Evolutionary conservation across 2,888 invertebrate genomes (phyloP).

Genomic region (Apoda limacodes): DNA sequence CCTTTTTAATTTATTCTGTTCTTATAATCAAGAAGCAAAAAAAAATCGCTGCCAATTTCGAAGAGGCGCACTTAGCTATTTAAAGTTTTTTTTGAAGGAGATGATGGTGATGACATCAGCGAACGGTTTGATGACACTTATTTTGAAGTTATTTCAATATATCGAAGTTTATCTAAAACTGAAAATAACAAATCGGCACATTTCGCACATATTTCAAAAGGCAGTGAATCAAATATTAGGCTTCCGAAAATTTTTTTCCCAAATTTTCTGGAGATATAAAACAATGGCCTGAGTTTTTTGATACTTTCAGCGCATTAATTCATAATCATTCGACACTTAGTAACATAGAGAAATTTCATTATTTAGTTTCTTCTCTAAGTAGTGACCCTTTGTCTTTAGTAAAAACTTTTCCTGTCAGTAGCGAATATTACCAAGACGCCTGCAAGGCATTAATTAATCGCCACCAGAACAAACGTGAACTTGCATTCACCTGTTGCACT

Average conservation of each 20-base stretch:
- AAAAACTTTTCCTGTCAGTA: not conserved
- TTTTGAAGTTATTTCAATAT: conserved; percentile 6
- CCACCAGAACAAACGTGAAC: conserved; percentile 3
- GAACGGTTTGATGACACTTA: conserved; percentile 6
- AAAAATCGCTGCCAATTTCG: conserved; percentile 4
- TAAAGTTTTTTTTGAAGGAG: conserved; percentile 2
- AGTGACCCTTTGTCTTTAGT: conserved; percentile 5
- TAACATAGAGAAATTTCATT: conserved; percentile 9
- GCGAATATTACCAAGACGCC: not conserved
- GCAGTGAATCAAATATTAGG: not conserved
- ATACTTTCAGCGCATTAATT: conserved; percentile 9
- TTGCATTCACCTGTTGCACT: conserved; percentile 5
- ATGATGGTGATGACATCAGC: conserved; percentile 1
- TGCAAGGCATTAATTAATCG: not conserved
- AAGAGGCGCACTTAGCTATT: conserved; percentile 8
- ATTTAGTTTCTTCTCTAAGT: conserved; percentile 5
- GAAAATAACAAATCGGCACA: too few species aligned
- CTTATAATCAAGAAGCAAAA: conserved; percentile 9
- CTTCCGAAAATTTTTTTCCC: conserved; percentile 11
- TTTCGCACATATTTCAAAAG: too few species aligned
- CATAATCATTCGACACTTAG: conserved; percentile 5
- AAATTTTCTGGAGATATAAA: conserved; percentile 8
- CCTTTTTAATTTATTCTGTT: conserved; percentile 7
- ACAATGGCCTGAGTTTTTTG: conserved; percentile 7
- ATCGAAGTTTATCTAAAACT: too few species aligned